phyloP scores from a whole-genome alignment of 2,797 vertebrate species.

The Hemibagrus guttatus region DNA sequence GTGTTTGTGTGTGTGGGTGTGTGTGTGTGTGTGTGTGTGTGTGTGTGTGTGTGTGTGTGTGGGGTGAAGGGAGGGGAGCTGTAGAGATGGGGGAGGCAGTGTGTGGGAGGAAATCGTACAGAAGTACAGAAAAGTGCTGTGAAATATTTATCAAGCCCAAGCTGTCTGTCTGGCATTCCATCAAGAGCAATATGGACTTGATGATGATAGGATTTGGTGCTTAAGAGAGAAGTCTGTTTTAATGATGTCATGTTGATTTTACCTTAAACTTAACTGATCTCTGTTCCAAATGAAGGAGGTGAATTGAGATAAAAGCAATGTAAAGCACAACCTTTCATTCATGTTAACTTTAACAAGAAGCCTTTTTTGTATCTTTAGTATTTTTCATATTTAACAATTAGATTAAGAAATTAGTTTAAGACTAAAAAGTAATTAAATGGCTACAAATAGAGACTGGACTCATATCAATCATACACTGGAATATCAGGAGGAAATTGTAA shows the following conservation, averaged over 20 bases:
- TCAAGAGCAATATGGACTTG: constrained; percentile 38
- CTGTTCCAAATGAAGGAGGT: neutral
- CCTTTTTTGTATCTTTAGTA: neutral
- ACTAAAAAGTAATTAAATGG: neutral
- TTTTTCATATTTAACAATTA: neutral
- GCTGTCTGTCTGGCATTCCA: constrained; percentile 55
- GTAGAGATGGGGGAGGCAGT: constrained; percentile 9
- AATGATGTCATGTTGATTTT: neutral
- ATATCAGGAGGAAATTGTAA: neutral
- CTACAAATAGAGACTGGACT: neutral
- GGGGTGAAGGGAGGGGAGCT: constrained; percentile 1
- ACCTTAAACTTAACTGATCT: neutral
- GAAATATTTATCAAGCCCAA: constrained; percentile 69
- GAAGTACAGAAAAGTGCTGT: constrained; percentile 51
- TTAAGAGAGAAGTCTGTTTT: neutral
- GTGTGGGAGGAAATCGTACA: constrained; percentile 10
- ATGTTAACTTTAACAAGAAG: neutral
- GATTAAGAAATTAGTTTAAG: neutral
- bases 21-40: constrained; percentile 18
- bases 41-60: constrained; percentile 21
- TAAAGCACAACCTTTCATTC: neutral
- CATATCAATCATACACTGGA: neutral
- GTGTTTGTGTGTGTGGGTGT: constrained; percentile 15
- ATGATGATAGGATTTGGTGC: constrained; percentile 49
- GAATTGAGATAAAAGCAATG: neutral